A percentile compares a stretch with the other conserved stretches of the same genome.
Evolutionary conservation across 2,797 vertebrate genomes (phyloP).

Genomic region (Tachyglossus aculeatus): DNA sequence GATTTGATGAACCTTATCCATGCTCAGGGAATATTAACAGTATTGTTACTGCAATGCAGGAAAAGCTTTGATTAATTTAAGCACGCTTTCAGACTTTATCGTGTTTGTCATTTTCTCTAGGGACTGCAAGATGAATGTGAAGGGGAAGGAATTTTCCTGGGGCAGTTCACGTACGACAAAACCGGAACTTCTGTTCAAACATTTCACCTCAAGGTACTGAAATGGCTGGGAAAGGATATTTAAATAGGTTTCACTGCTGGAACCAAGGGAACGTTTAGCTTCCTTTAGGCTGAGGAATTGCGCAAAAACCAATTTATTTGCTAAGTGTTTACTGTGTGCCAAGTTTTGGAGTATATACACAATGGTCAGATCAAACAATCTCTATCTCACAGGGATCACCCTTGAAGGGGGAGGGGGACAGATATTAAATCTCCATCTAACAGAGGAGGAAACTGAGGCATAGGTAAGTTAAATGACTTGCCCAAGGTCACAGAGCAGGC

Average conservation of each 20-base stretch:
- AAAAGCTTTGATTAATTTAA: not conserved
- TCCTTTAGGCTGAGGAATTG: not conserved
- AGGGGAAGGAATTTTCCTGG: slow-evolving; percentile 54
- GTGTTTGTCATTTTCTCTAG: slow-evolving; percentile 5
- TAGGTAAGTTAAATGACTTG: too few species aligned
- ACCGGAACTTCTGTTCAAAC: slow-evolving; percentile 51
- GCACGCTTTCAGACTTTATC: fast-evolving
- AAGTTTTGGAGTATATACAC: too few species aligned
- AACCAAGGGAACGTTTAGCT: not conserved
- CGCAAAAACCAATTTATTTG: not conserved
- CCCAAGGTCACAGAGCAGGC: too few species aligned
- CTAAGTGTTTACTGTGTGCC: too few species aligned
- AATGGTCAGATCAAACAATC: too few species aligned
- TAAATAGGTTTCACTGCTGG: too few species aligned
- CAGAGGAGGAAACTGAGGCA: too few species aligned
- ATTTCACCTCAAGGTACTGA: slow-evolving; percentile 59
- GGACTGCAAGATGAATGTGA: slow-evolving; percentile 44
- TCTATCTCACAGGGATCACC: too few species aligned
- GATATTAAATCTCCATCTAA: too few species aligned
- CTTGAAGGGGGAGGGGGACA: too few species aligned
- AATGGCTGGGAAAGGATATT: fast-evolving
- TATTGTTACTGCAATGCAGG: not conserved
- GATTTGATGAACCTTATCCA: not conserved
- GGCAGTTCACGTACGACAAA: slow-evolving; percentile 53
- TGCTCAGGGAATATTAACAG: not conserved